phyloP scores from a whole-genome alignment of 1,140 invertebrate species.

The Caenorhabditis elegans region WBcel235 BX284602.5:12830501-12831000 shows the following conservation, averaged over 20 bases:
- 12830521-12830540: background rate
- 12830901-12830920: constrained; percentile 74
- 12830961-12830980: constrained; percentile 76
- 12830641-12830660: too few relatives aligned
- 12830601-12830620: too few relatives aligned
- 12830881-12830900: constrained; percentile 79
- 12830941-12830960: background rate
- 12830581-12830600: too few relatives aligned
- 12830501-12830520: background rate
- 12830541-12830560: background rate
- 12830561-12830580: too few relatives aligned
- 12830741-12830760: constrained; percentile 40
- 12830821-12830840: constrained; percentile 82
- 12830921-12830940: too few relatives aligned
- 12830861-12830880: constrained; percentile 83
- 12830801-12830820: constrained; percentile 77
- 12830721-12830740: constrained; percentile 16
- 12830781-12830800: constrained; percentile 76
- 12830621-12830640: too few relatives aligned
- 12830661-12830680: too few relatives aligned
- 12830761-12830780: constrained; percentile 23
- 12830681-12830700: too few relatives aligned
- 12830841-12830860: constrained; percentile 77
- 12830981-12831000: constrained; percentile 77
- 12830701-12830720: background rate